Base-by-base conservation (phyloP, 1,140 invertebrate genomes). In the Macrobrachium nipponense region DNA sequence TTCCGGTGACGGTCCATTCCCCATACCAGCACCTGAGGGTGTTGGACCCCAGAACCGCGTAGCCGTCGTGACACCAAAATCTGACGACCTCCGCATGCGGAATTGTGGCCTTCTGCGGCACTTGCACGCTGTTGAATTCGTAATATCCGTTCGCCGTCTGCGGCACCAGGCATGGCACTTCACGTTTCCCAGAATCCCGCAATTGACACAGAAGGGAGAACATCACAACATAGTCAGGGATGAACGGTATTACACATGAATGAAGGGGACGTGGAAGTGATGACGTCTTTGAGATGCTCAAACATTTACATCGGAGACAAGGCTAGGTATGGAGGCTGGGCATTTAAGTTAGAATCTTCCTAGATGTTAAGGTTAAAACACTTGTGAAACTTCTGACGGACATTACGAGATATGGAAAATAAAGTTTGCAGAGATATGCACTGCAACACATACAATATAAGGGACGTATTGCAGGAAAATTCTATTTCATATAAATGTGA, bases 81-180 rank as follows among this genome's bases (percentile, higher is more conserved):
- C 44, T 68, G n/a, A 86, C 83, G 66, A 86, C 83, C 66, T 86
- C 83, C 20, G 83, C 83, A 59, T 86, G 83, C 27, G 76, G 64
- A 20, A 86, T 86, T 58, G 83, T 86, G 27, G 83, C 83, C 43
- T 77, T 59, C 59, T 79, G 51, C 51, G 83, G 83, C 59, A 86
- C 83, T 66, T 80, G 64, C 0, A 60, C 83, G 11, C 83, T 77
- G 58, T 86, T 86, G 83, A 86, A 86, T 11, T 59, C 80, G 36
- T 86, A 79, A 17, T 73, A 68, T 6, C 83, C 77, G 10, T 80
- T 20, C 36, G 77, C 18, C 7, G 76, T 79, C 4, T 73, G 51
- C n/a, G 83, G 83, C 51, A 86, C 83, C 36, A 77, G 80, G 68
- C 83, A 86, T 14, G 83, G 83, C 51, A 86, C 83, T 86, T 64